phyloP scores from a whole-genome alignment of 2,113 vertebrate species.

The Capricornis sumatraensis region DNA sequence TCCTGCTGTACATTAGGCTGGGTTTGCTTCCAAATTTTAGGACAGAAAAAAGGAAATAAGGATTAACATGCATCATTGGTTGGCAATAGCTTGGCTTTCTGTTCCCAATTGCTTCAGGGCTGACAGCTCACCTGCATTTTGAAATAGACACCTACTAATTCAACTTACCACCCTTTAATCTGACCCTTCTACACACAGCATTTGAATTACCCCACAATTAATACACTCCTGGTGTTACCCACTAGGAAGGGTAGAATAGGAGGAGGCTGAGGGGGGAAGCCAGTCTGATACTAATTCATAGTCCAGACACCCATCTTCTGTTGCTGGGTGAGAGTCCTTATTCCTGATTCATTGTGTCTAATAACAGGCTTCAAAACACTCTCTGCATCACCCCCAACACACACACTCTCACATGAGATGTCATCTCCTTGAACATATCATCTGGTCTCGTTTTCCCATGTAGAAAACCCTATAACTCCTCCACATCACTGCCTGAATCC shows the following conservation, averaged over 20 bases:
- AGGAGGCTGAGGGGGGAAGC: background rate
- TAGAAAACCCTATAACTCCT: background rate
- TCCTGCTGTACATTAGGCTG: background rate
- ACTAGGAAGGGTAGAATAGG: background rate
- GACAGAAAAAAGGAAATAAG: background rate
- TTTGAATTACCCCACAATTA: constrained; percentile 47
- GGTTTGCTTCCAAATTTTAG: background rate
- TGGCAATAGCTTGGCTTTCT: constrained; percentile 23
- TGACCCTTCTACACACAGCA: background rate
- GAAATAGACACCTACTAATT: constrained; percentile 50
- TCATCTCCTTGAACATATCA: background rate
- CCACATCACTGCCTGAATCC: background rate
- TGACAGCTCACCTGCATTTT: constrained; percentile 49
- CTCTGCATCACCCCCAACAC: background rate
- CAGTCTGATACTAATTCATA: background rate
- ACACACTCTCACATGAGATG: background rate
- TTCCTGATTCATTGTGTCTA: background rate
- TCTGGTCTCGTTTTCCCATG: background rate
- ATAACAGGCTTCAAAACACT: background rate
- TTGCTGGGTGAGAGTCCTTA: background rate
- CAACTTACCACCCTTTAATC: constrained; percentile 32
- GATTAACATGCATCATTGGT: background rate
- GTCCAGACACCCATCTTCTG: background rate
- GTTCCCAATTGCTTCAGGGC: background rate
- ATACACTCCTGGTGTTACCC: background rate